Conservation (phyloP, 1,140 invertebrate species). For the Bradynema listronoti region DNA sequence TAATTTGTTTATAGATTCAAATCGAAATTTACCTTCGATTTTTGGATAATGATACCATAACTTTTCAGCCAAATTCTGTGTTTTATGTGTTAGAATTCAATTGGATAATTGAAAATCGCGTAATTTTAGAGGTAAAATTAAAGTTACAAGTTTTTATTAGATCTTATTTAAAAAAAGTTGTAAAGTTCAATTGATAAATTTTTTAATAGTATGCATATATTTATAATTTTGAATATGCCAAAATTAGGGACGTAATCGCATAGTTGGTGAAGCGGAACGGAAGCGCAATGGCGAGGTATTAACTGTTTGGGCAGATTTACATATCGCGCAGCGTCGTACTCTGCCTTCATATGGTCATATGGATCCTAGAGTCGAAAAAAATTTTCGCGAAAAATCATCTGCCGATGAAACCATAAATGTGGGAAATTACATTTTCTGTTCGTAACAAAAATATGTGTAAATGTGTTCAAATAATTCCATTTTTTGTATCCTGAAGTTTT, state of each 20-base stretch:
- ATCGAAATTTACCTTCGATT: too few species aligned
- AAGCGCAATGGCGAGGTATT: background rate
- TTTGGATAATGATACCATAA: too few species aligned
- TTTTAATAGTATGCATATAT: too few species aligned
- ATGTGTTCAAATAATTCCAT: too few species aligned
- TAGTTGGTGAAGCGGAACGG: background rate
- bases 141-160: background rate
- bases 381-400: background rate
- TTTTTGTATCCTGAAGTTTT: background rate
- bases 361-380: background rate
- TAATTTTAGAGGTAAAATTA: background rate
- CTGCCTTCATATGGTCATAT: constrained; percentile 6
- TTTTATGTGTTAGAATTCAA: background rate
- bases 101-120: background rate
- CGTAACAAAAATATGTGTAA: too few species aligned
- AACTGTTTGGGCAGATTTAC: constrained; percentile 1
- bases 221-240: background rate
- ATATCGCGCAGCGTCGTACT: background rate
- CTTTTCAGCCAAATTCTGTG: too few species aligned
- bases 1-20: too few species aligned
- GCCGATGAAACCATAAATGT: too few species aligned
- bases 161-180: too few species aligned
- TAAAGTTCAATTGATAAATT: too few species aligned
- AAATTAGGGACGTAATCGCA: background rate
- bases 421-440: too few species aligned